Conservation (phyloP, 2,888 invertebrate species). For the Pandemis heparana region DNA sequence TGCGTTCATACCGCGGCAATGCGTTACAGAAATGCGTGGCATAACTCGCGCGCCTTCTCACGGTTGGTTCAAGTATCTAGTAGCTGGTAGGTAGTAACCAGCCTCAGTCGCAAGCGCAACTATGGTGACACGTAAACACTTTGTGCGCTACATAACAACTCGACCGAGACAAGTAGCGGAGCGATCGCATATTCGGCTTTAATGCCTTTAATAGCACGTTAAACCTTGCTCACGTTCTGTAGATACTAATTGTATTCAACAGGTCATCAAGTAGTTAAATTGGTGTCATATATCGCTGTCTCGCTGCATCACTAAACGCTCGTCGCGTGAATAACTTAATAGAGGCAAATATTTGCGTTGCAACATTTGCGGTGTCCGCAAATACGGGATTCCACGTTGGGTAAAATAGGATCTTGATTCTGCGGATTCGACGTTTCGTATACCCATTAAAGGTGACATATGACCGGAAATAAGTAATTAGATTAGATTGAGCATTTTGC, state of each 20-base stretch:
- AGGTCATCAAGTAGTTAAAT: constrained; percentile 35
- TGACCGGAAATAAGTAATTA: background rate
- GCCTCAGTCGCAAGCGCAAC: constrained; percentile 46
- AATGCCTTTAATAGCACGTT: background rate
- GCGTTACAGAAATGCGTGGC: constrained; percentile 33
- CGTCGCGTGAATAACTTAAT: constrained; percentile 28
- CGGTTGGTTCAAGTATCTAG: constrained; percentile 41
- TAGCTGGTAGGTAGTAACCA: background rate
- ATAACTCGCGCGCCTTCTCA: constrained; percentile 51
- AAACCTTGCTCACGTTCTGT: background rate
- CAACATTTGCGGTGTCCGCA: constrained; percentile 18
- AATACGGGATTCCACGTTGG: constrained; percentile 19
- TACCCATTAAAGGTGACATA: background rate
- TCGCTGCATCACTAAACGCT: constrained; percentile 10
- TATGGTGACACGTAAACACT: constrained; percentile 73
- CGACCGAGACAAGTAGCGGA: constrained; percentile 64
- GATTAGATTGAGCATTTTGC: too few relatives aligned
- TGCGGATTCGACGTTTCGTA: background rate
- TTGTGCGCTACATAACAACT: constrained; percentile 75
- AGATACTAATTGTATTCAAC: constrained; percentile 26
- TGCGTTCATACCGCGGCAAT: constrained; percentile 1
- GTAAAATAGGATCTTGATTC: background rate
- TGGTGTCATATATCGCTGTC: constrained; percentile 34
- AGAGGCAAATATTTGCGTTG: constrained; percentile 29
- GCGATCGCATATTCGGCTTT: constrained; percentile 6